These are phyloP conservation scores for Calyptommatus sinebrachiatus DNA, from an alignment of 2,113 vertebrate genomes.

Conservation along the genomic window DNA sequence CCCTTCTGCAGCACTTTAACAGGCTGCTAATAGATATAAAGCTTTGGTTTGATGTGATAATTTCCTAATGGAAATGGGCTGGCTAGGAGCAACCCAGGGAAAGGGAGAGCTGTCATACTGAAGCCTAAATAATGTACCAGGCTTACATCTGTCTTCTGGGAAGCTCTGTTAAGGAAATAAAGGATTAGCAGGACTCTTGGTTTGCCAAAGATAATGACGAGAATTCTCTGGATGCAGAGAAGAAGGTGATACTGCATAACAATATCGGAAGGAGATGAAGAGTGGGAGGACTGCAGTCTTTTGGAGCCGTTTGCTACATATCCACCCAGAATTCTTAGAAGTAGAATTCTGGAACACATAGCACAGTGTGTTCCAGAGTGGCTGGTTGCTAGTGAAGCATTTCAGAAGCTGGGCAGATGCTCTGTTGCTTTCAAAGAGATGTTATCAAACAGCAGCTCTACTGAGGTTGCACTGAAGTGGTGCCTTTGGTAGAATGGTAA, in stretches of 20 bases:
- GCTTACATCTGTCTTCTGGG: not conserved
- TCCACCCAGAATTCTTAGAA: not conserved
- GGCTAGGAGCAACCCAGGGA: not conserved
- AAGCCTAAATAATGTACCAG: not conserved
- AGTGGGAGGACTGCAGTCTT: not conserved
- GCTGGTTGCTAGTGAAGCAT: not conserved
- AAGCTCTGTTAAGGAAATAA: conserved; percentile 22
- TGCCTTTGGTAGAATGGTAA: too few species aligned
- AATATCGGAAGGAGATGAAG: not conserved
- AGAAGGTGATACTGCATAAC: not conserved
- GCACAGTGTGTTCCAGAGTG: not conserved
- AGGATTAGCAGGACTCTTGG: conserved; percentile 26
- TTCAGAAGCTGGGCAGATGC: not conserved
- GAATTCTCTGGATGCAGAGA: conserved; percentile 7
- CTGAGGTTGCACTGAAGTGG: too few species aligned
- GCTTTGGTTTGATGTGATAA: conserved; percentile 7
- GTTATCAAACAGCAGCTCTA: not conserved
- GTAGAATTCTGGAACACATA: too few species aligned
- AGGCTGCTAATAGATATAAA: not conserved
- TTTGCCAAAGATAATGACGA: conserved; percentile 15
- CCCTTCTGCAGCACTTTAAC: not conserved
- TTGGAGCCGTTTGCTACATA: not conserved
- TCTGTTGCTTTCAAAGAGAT: not conserved
- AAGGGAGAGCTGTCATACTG: not conserved
- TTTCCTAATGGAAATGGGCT: conserved; percentile 7